Percentiles rank a stretch among this genome's conserved stretches.
Conservation (phyloP, 2,797 vertebrate species). For the Myotis myotis region DNA sequence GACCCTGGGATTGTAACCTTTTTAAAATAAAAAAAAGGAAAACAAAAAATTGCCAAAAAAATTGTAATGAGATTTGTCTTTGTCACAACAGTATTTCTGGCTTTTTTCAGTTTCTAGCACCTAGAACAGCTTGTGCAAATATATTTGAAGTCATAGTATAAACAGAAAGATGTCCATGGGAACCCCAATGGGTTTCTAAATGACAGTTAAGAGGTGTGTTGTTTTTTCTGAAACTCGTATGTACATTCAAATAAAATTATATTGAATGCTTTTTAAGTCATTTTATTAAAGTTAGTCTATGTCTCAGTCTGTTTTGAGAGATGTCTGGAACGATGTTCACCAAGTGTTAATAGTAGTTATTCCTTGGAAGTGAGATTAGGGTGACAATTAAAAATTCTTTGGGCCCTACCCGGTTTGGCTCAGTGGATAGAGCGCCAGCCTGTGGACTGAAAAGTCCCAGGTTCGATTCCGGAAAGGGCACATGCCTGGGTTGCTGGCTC, state of each 20-base stretch:
- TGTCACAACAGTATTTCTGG: conserved; percentile 56
- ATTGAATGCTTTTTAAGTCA: neutral
- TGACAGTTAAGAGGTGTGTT: neutral
- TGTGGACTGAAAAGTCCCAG: no score
- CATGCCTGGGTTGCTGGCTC: no score
- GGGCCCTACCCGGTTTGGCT: no score
- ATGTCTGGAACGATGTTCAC: neutral
- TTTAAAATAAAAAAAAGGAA: conserved; percentile 47
- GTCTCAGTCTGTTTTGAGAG: neutral
- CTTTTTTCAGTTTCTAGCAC: conserved; percentile 44
- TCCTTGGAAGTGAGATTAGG: neutral
- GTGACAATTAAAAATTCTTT: neutral
- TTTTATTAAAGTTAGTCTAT: neutral
- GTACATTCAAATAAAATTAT: conserved; percentile 24
- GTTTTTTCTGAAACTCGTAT: neutral
- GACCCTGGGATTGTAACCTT: conserved; percentile 66
- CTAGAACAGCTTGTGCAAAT: conserved; percentile 49
- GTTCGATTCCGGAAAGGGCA: no score
- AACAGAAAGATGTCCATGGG: conserved; percentile 26
- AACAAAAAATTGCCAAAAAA: conserved; percentile 46
- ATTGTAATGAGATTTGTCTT: conserved; percentile 46
- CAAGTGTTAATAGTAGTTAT: conserved; percentile 20
- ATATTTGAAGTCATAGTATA: conserved; percentile 17
- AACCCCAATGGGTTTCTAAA: neutral
- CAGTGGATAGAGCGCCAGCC: no score